Evolutionary conservation across 2,797 vertebrate species (phyloP).

Genomic region (Gobionotothen gibberifrons): DNA sequence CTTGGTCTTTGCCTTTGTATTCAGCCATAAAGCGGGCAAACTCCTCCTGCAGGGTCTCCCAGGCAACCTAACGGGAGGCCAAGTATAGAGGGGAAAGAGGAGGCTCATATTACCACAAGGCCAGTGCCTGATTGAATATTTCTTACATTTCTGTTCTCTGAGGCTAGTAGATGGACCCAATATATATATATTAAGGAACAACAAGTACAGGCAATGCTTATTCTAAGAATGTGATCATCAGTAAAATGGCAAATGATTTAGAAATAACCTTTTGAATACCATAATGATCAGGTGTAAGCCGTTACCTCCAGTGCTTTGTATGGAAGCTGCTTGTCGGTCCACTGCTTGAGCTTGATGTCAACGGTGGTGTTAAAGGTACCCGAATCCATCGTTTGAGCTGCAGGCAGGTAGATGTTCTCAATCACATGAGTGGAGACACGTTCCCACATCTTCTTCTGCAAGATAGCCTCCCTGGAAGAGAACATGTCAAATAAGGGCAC

Average conservation of each 20-base stretch:
- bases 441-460: conserved; percentile 97
- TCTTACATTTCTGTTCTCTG: background rate
- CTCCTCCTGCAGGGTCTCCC: conserved; percentile 98
- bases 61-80: conserved; percentile 89
- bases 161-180: background rate
- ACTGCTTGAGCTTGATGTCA: conserved; percentile 98
- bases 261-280: background rate
- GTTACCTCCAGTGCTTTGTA: conserved; percentile 97
- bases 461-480: conserved; percentile 92
- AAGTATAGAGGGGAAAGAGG: conserved; percentile 23
- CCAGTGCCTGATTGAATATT: background rate
- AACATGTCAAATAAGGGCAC: background rate
- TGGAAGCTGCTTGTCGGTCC: conserved; percentile 99
- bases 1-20: conserved; percentile 95
- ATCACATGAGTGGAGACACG: conserved; percentile 98
- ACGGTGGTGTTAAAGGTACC: conserved; percentile 99
- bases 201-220: background rate
- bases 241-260: background rate
- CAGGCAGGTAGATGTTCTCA: conserved; percentile 98
- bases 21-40: conserved; percentile 98
- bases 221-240: background rate
- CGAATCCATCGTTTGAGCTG: conserved; percentile 95
- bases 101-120: conserved; percentile 9
- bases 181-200: background rate
- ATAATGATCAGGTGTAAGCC: background rate